Evolutionary conservation across 2,797 vertebrate genomes (phyloP), one percentile per base, ranked within the genome.

Genomic region (Parotocinclus haroldoi): DNA sequence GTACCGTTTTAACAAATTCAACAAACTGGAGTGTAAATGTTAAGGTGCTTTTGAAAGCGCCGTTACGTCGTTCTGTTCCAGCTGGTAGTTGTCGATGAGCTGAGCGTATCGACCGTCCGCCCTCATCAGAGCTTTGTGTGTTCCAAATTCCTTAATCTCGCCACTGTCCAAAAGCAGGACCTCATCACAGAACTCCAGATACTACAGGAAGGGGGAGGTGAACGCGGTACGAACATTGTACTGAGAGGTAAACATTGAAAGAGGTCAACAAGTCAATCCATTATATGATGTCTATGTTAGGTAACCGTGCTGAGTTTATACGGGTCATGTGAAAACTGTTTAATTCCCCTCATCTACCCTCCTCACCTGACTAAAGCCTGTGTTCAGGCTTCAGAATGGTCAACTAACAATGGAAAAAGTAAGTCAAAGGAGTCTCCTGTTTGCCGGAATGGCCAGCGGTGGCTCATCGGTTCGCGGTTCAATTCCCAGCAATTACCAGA

Each of bases 131-230:
- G 62, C 50, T 51, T 66, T 46, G 73, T 95, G 93, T 45, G 83
- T 87, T 58, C 93, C 92, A 7, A 77, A 77, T 76, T 94, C 93
- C 53, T 63, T 82, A 14, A 93, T 82, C 63, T 87, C 78, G 4
- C 92, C 92, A 0, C 87, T 84, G 58, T 93, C 89, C 73, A 95
- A 70, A 55, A 95, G 67, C 72, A 94, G 66, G 65, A 94, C 83
- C 50, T 89, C 73, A 42, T 95, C 90, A 69, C 92, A 94, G 76
- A 89, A 93, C 81, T 93, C 91, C 49, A 95, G 78, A 80, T 93
- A 93, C 93, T 93, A 63, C 7, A 69, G 11, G 42, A 2, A 61
- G 7, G 10, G 19, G n/a, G 16, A 12, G 3, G 10, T 17, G 49
- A 39, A 9, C 10, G 6, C 50, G 13, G 7, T 13, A 9, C n/a